A percentile compares a stretch with the other conserved stretches of the same genome.
Conservation (phyloP, 1,140 invertebrate species). For the Akabosia matsudoensis region DNA sequence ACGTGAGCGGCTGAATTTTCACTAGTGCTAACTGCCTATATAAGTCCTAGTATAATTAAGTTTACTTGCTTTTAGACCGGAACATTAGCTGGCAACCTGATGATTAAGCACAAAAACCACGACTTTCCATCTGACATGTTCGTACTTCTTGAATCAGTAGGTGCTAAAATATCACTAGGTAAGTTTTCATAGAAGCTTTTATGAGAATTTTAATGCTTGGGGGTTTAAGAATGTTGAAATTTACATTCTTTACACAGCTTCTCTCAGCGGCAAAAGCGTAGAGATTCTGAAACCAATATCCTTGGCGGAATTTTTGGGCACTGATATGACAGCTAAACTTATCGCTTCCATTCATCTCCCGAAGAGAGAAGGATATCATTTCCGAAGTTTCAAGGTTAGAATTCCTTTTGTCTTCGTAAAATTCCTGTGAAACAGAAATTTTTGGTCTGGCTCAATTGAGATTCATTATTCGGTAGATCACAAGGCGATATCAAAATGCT, state of each 20-base stretch:
- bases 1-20: constrained; percentile 48
- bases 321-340: constrained; percentile 63
- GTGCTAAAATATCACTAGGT: constrained; percentile 51
- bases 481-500: constrained; percentile 73
- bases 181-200: neutral
- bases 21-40: neutral
- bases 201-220: neutral
- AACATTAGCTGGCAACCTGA: constrained; percentile 57
- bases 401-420: neutral
- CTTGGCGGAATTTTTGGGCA: constrained; percentile 58
- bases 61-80: constrained; percentile 58
- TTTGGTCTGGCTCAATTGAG: too few species aligned
- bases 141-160: constrained; percentile 51
- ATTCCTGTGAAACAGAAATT: neutral
- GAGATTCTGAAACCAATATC: constrained; percentile 19
- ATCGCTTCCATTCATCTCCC: constrained; percentile 49
- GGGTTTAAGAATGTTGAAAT: neutral
- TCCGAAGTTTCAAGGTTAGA: constrained; percentile 61
- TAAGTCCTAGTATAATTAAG: neutral
- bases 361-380: constrained; percentile 52
- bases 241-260: neutral
- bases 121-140: constrained; percentile 57
- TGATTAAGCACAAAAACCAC: constrained; percentile 54
- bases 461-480: constrained; percentile 60
- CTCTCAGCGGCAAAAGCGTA: neutral